These are phyloP conservation scores for Brachypodius melanocephalos DNA, from an alignment of 2,113 vertebrate species.

Conservation along the genomic window DNA sequence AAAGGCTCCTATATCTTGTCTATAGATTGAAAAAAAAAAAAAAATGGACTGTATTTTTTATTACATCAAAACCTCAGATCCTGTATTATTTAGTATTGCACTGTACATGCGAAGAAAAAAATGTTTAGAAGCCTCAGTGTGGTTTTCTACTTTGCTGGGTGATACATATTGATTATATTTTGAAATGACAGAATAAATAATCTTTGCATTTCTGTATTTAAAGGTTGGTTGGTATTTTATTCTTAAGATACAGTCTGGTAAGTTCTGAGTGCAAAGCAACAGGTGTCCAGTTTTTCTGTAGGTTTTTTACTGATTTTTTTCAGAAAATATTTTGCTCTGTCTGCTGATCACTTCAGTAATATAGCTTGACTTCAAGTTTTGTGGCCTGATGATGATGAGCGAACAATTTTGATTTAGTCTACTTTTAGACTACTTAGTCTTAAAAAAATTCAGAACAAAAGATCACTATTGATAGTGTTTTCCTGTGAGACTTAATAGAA, in stretches of 20 bases:
- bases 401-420: not conserved
- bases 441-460: not conserved
- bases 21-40: not conserved
- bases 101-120: not conserved
- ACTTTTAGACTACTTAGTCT: not conserved
- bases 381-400: not conserved
- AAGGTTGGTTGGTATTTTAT: not conserved
- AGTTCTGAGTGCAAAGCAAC: not conserved
- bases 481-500: not conserved
- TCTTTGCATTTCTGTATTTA: not conserved
- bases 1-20: not conserved
- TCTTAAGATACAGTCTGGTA: not conserved
- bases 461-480: not conserved
- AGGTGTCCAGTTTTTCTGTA: conserved; percentile 17
- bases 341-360: not conserved
- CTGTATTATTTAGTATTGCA: not conserved
- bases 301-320: not conserved
- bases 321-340: not conserved
- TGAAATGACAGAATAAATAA: not conserved
- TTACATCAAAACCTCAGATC: not conserved
- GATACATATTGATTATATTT: not conserved
- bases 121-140: not conserved
- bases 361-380: not conserved
- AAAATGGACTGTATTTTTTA: not conserved
- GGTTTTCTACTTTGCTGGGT: not conserved